Base-by-base conservation (phyloP, 2,797 vertebrate species). In the Microctenopoma lineatum region DNA sequence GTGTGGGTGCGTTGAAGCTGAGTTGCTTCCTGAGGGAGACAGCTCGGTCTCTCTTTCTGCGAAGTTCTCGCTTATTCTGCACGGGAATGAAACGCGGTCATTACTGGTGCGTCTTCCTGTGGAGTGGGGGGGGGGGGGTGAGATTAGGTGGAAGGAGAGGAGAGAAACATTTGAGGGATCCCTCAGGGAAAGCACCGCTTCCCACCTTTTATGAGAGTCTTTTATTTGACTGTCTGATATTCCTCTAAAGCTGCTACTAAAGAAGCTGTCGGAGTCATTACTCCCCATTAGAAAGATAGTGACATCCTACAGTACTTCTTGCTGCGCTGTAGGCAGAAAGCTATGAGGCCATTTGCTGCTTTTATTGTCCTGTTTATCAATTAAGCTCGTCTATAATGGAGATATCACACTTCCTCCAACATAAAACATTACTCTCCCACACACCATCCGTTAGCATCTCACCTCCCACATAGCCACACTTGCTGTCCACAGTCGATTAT, bases 351-450 rank as follows among this genome's bases (percentile, higher is more conserved):
- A 81, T 87, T 89, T 84, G 82, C 78, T 78, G 53, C 66, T 84
- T 87, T 91, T 90, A 87, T 90, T 84, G 87, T 90, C 81, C 78
- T 89, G 85, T 90, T 92, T 91, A 92, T 92, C 90, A 92, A 92
- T 92, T 91, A 92, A 80, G 82, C 70, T 42, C 72, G 86, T 90
- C 88, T 89, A 86, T 89, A 85, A 92, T 88, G 85, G 89, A 83
- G 83, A 87, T 77, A 77, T 92, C 88, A 89, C 91, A 92, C 88
- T 90, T 90, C 85, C 86, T 89, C 83, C 87, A 82, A 86, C 80
- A 87, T 89, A 88, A 91, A 92, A 90, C 87, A 91, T 92, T 88
- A 86, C 89, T 89, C 91, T 92, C 90, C 91, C 89, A 92, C 91
- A 90, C 90, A 85, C 91, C 91, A 92, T 90, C 91, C 90, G 91